Conservation (phyloP, 2,888 invertebrate genomes). For the Mythimna lalbum region DNA sequence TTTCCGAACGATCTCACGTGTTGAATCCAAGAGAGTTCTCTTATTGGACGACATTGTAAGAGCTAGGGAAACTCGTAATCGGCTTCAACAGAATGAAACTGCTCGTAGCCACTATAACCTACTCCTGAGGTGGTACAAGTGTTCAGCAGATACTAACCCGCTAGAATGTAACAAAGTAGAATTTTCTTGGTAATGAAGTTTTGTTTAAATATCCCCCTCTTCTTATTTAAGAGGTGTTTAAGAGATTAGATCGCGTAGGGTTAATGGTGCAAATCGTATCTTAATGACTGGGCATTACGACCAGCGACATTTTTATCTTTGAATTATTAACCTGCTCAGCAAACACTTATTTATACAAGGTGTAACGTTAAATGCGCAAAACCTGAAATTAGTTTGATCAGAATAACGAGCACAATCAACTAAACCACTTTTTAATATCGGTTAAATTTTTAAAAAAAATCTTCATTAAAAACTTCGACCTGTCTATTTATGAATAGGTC, state of each 20-base stretch:
- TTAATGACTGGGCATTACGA: not conserved
- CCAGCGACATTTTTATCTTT: not conserved
- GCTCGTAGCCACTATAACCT: slow-evolving; percentile 71
- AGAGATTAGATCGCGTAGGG: not conserved
- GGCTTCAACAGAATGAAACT: slow-evolving; percentile 75
- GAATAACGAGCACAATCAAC: too few relatives aligned
- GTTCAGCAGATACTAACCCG: slow-evolving; percentile 2
- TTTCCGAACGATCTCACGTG: slow-evolving; percentile 70
- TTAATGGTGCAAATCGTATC: slow-evolving; percentile 11
- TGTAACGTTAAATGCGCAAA: too few relatives aligned
- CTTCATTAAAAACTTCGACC: too few relatives aligned
- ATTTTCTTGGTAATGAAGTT: slow-evolving; percentile 1
- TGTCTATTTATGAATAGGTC: too few relatives aligned
- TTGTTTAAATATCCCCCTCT: not conserved
- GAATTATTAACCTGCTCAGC: not conserved
- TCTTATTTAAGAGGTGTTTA: not conserved
- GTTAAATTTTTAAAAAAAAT: too few relatives aligned
- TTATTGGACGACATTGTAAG: slow-evolving; percentile 70
- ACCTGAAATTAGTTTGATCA: too few relatives aligned
- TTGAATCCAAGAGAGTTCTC: slow-evolving; percentile 60
- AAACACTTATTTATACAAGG: not conserved
- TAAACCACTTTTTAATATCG: too few relatives aligned
- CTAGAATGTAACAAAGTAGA: too few relatives aligned
- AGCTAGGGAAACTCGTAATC: slow-evolving; percentile 71
- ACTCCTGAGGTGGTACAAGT: slow-evolving; percentile 57